Evolutionary conservation across 30 jellyfish, hydroid and myxozoan genomes (phyloP), one percentile per base, ranked within the genome.

Genomic region (Nemopilema nomurai): DNA sequence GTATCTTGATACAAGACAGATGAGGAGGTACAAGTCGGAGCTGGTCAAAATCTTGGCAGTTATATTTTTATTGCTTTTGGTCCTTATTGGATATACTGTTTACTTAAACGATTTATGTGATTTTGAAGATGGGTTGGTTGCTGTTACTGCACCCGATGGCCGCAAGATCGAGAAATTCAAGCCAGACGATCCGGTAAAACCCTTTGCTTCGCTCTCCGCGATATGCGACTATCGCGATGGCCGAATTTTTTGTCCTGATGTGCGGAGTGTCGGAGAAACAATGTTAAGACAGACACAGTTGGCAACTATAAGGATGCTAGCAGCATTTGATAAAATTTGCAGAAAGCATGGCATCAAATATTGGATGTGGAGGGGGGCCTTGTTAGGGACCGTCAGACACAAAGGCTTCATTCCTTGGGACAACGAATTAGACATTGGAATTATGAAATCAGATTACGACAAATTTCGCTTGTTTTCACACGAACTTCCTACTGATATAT

Each of bases 331-430:
- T 90, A 41, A 70, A 21, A 90, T 94, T 26, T 89, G 95, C 76
- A 67, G 84, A 69, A 86, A 79, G 71, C 97, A 94, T 63, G 74
- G 79, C 9, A 74, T 94, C 22, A 78, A 76, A 18, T 94, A 94
- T 62, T 94, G 97, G 97, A 49, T 94, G 67, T 41, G 82, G 89
- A 85, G 93, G 71, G 99, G 99, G 27, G 77, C 96, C 29, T 71
- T 94, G 82, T 41, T 94, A 1, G 99, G 99, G 19, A 81, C 97
- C 1, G 50, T 41, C 16, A 85, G 99, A 24, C 88, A 85, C 65
- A 22, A 67, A 17, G 83, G 90, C 8, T 67, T 94, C 28, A 80
- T 94, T 0, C 96, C 97, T 1, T 94, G 99, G 99, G 97, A 89
- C 81, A 68, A 84, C 50, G 99, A 94, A 16, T 69, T 53, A 20